A percentile compares a stretch with the other conserved stretches of the same genome.
phyloP scores from a whole-genome alignment of 1,140 invertebrate species.

The Galleria mellonella region DNA sequence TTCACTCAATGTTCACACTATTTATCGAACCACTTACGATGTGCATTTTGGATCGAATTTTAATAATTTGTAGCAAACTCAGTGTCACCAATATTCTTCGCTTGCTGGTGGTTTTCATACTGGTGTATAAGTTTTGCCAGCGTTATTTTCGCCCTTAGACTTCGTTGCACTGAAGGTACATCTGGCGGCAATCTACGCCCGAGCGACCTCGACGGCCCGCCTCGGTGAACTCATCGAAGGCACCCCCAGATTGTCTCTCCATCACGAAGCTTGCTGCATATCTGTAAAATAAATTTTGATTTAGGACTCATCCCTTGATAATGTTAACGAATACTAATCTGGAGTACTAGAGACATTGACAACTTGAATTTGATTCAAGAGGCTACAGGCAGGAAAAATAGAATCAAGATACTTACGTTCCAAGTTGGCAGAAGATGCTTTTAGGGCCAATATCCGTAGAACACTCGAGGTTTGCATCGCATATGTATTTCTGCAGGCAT shows the following conservation, averaged over 20 bases:
- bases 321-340: no score
- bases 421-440: constrained; percentile 92
- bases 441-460: constrained; percentile 87
- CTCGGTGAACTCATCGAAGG: constrained; percentile 88
- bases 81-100: background rate
- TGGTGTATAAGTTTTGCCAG: constrained; percentile 10
- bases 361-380: no score
- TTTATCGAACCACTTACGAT: no score
- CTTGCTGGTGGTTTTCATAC: background rate
- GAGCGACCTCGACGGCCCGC: constrained; percentile 88
- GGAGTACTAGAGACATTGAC: no score
- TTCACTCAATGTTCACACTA: no score
- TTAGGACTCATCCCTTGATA: no score
- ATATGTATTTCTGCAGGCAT: constrained; percentile 88
- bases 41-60: background rate
- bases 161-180: constrained; percentile 91
- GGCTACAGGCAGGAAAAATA: constrained; percentile 4
- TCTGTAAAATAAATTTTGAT: constrained; percentile 62
- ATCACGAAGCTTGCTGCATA: constrained; percentile 90
- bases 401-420: constrained; percentile 85
- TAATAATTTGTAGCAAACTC: background rate
- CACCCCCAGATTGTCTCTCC: constrained; percentile 82
- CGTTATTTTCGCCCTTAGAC: constrained; percentile 75
- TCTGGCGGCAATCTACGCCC: constrained; percentile 87
- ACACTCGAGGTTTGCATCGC: constrained; percentile 92